Evolutionary conservation across 2,113 vertebrate genomes (phyloP).

Genomic region (Sprattus sprattus): DNA sequence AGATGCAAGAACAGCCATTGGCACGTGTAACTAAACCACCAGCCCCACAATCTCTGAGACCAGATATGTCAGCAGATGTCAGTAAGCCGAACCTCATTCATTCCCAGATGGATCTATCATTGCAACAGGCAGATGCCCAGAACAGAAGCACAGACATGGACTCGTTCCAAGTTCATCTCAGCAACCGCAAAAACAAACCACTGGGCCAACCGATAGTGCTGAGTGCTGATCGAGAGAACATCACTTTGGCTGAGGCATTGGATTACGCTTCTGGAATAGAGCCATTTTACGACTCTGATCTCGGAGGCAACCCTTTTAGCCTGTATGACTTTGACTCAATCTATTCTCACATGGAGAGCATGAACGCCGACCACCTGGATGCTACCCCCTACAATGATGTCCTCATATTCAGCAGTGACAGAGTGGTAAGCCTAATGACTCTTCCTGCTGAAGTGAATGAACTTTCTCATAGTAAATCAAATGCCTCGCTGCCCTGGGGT

Average conservation of each 20-base stretch:
- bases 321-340: constrained; percentile 54
- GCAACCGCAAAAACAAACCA: constrained; percentile 67
- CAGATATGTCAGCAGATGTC: constrained; percentile 30
- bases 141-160: constrained; percentile 31
- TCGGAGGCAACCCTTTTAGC: constrained; percentile 46
- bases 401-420: not conserved
- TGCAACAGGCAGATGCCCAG: constrained; percentile 35
- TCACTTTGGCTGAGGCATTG: constrained; percentile 33
- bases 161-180: constrained; percentile 35
- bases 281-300: constrained; percentile 50
- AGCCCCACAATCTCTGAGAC: constrained; percentile 33
- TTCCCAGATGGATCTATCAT: constrained; percentile 26
- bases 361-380: not conserved
- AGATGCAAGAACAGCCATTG: constrained; percentile 48
- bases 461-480: constrained; percentile 24
- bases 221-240: constrained; percentile 38
- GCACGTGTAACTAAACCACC: constrained; percentile 64
- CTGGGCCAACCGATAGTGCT: constrained; percentile 40
- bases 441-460: not conserved
- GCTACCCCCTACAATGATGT: not conserved
- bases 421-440: not conserved
- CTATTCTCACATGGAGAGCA: constrained; percentile 46
- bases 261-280: constrained; percentile 42
- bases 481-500: constrained; percentile 11
- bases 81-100: not conserved